Conservation (phyloP, 2,113 vertebrate genomes). For the Halichoeres trimaculatus region DNA sequence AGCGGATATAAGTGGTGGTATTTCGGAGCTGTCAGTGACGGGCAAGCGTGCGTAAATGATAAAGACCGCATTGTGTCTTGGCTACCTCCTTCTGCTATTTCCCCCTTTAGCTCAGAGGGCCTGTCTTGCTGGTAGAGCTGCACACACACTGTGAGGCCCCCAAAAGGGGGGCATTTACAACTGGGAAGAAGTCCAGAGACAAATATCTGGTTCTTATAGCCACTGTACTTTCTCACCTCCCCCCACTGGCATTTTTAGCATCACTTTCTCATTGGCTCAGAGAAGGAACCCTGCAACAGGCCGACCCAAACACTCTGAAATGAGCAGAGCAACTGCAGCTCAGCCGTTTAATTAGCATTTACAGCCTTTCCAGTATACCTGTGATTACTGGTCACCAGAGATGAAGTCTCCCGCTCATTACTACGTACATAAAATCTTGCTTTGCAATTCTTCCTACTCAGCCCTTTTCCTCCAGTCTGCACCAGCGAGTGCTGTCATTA, state of each 20-base stretch:
- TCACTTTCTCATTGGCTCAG: conserved; percentile 67
- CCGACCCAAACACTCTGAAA: conserved; percentile 48
- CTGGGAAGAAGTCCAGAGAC: conserved; percentile 79
- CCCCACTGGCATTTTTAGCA: conserved; percentile 61
- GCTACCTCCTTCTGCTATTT: conserved; percentile 65
- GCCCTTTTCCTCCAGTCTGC: not conserved
- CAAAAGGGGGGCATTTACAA: conserved; percentile 82
- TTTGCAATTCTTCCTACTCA: conserved; percentile 7
- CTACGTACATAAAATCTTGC: conserved; percentile 4
- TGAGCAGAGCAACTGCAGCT: conserved; percentile 22
- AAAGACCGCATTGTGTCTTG: conserved; percentile 82
- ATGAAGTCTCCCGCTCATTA: conserved; percentile 4
- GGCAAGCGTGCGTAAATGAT: conserved; percentile 77
- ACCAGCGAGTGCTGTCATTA: not conserved
- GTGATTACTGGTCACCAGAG: conserved; percentile 6
- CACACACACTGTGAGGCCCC: conserved; percentile 80
- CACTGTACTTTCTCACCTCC: conserved; percentile 66
- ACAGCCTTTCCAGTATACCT: conserved; percentile 12
- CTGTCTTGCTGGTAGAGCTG: conserved; percentile 72
- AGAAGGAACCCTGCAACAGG: conserved; percentile 58
- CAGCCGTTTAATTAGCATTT: conserved; percentile 28
- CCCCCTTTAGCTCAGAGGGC: conserved; percentile 67
- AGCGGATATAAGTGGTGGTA: conserved; percentile 53
- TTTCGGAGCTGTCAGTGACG: conserved; percentile 68
- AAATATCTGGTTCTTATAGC: conserved; percentile 82